Evolutionary conservation across 2,113 vertebrate genomes (phyloP).

Genomic region (Coryphaenoides rupestris): DNA sequence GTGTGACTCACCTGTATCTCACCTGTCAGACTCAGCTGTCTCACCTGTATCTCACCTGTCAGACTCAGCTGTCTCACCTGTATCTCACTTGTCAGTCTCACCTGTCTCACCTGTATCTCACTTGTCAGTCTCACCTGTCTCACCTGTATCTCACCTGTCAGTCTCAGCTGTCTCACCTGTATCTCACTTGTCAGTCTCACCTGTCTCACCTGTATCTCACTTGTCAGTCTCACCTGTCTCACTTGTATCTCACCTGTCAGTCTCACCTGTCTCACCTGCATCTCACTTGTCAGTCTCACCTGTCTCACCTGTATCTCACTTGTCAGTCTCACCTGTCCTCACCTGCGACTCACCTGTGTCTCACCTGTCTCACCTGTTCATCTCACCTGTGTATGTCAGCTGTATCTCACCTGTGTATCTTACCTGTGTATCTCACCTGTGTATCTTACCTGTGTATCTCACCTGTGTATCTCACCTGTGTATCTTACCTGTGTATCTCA

Average conservation of each 20-base stretch:
- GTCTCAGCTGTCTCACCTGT: not conserved
- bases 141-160: too few relatives aligned
- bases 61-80: not conserved
- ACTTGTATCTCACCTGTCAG: constrained; percentile 10
- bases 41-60: not conserved
- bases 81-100: not conserved
- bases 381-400: not conserved
- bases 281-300: not conserved
- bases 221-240: constrained; percentile 23
- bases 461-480: too few relatives aligned
- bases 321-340: not conserved
- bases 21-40: not conserved
- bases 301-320: not conserved
- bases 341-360: not conserved
- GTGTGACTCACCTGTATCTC: not conserved
- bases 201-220: not conserved
- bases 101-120: not conserved
- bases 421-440: too few relatives aligned
- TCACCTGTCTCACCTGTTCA: not conserved
- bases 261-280: constrained; percentile 53
- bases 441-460: too few relatives aligned
- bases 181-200: not conserved
- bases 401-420: constrained; percentile 22
- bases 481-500: too few relatives aligned
- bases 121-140: not conserved